Percentiles rank a stretch among this genome's conserved stretches.
phyloP scores from a whole-genome alignment of 2,797 vertebrate species.

The Parauchenoglanis ngamensis region DNA sequence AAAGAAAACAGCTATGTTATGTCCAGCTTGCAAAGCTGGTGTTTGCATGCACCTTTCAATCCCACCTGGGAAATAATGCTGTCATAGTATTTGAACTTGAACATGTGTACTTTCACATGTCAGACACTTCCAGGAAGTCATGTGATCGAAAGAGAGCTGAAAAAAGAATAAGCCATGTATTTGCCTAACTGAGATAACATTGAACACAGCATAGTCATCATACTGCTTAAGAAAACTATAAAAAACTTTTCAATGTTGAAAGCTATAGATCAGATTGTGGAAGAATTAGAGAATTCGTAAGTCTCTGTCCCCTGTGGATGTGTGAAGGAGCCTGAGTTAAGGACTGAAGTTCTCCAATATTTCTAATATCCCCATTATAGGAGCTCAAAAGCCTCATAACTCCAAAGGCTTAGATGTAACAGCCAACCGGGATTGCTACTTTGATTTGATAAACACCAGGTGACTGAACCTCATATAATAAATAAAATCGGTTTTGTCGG shows the following conservation, averaged over 20 bases:
- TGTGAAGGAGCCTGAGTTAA: background rate
- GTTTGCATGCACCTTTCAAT: background rate
- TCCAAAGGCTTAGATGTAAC: background rate
- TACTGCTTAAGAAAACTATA: background rate
- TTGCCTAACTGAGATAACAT: background rate
- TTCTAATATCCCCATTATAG: background rate
- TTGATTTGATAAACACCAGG: background rate
- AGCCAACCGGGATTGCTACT: background rate
- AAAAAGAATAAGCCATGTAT: background rate
- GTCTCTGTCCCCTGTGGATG: background rate
- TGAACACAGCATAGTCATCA: background rate
- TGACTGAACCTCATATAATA: background rate
- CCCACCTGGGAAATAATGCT: background rate
- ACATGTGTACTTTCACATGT: background rate
- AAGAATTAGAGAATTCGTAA: background rate
- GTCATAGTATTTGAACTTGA: background rate
- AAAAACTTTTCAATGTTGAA: background rate
- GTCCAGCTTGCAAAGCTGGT: background rate
- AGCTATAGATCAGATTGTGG: background rate
- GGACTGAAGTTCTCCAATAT: background rate
- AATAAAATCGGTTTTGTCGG: background rate
- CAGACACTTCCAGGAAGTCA: background rate
- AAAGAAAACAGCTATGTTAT: background rate
- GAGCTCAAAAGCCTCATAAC: background rate
- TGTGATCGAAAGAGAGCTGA: background rate